A percentile compares a stretch with the other conserved stretches of the same genome.
Conservation (phyloP, 2,113 vertebrate species). For the Cebidichthys violaceus region DNA sequence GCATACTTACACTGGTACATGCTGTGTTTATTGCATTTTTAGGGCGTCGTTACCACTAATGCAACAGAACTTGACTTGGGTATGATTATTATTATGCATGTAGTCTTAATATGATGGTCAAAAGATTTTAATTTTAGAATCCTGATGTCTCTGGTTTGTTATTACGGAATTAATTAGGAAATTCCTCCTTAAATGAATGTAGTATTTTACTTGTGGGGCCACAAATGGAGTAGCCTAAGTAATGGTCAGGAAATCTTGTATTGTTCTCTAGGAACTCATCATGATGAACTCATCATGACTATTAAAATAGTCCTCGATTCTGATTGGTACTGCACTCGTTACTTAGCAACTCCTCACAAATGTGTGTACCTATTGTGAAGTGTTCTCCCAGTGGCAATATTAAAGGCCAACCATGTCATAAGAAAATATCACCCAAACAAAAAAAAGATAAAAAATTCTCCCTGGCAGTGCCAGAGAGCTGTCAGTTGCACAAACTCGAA, state of each 20-base stretch:
- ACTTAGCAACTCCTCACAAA: neutral
- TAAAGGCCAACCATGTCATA: conserved; percentile 1
- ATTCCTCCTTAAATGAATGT: neutral
- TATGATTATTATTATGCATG: neutral
- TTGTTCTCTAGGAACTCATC: neutral
- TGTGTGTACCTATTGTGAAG: neutral
- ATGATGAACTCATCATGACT: neutral
- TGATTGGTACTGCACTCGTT: neutral
- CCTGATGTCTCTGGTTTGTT: neutral
- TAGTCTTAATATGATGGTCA: neutral
- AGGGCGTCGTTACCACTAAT: neutral
- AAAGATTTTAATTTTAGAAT: neutral
- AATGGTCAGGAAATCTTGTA: neutral
- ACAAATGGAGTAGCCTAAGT: neutral
- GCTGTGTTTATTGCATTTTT: neutral
- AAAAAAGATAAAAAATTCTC: neutral
- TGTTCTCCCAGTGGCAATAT: neutral
- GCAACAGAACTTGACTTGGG: neutral
- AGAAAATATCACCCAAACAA: neutral
- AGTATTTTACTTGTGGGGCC: neutral
- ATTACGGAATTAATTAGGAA: neutral
- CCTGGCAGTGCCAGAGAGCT: neutral
- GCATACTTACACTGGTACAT: neutral
- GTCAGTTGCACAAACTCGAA: neutral
- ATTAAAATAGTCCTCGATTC: neutral